A percentile compares a stretch with the other conserved stretches of the same genome.
phyloP scores from a whole-genome alignment of 2,888 invertebrate species.

The Anthophora plumipes region DNA sequence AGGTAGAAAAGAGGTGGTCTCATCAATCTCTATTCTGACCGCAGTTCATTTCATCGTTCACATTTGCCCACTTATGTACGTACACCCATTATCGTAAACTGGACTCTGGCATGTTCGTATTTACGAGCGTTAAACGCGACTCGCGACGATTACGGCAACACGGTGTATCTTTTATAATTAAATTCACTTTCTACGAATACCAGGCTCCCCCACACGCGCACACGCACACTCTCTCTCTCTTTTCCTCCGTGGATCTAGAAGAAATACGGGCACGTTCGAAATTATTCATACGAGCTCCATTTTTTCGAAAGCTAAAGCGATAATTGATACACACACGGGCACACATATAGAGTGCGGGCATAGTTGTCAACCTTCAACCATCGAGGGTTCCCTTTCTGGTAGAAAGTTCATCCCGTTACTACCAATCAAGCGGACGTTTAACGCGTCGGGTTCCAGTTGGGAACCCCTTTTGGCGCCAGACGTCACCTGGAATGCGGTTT shows the following conservation, averaged over 20 bases:
- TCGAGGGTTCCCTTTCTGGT: constrained; percentile 32
- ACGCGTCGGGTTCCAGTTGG: constrained; percentile 62
- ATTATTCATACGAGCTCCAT: not conserved
- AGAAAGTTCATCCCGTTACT: constrained; percentile 6
- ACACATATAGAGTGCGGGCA: not conserved
- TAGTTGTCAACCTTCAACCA: constrained; percentile 27
- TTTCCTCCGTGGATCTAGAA: not conserved
- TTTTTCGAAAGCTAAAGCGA: constrained; percentile 33
- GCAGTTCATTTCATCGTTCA: constrained; percentile 60
- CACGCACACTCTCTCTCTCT: too few species aligned
- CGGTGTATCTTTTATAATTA: constrained; percentile 9
- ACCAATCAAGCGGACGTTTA: constrained; percentile 4
- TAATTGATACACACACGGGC: constrained; percentile 35
- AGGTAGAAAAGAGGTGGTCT: constrained; percentile 59
- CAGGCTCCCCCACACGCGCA: too few species aligned
- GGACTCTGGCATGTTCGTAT: constrained; percentile 39
- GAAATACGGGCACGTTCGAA: not conserved
- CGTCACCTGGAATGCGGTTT: constrained; percentile 80
- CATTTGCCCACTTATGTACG: constrained; percentile 54
- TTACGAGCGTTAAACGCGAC: constrained; percentile 6
- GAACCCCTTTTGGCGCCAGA: constrained; percentile 81
- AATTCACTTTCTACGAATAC: constrained; percentile 24
- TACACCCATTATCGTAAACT: constrained; percentile 58
- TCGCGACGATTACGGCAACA: constrained; percentile 15
- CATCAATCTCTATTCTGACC: constrained; percentile 71